Conservation (phyloP, 2,797 vertebrate genomes). For the Apodemus agrarius region DNA sequence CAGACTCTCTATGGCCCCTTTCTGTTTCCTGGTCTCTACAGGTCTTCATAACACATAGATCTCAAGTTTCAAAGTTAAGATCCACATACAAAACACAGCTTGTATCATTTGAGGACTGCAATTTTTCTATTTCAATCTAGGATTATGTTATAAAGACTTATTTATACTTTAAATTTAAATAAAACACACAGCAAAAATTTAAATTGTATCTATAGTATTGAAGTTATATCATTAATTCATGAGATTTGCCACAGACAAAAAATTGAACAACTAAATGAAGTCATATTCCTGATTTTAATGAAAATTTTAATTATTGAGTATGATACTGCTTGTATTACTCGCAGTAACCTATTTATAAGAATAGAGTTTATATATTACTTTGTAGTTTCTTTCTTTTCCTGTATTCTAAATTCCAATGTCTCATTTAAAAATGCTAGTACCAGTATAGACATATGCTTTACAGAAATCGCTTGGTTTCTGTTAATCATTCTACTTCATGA, state of each 20-base stretch:
- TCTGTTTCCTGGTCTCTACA: background rate
- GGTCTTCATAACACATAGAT: background rate
- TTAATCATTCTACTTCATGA: background rate
- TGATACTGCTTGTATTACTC: constrained; percentile 82
- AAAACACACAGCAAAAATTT: constrained; percentile 77
- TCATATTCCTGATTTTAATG: constrained; percentile 75
- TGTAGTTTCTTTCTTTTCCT: constrained; percentile 51
- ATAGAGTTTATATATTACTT: constrained; percentile 63
- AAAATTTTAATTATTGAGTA: constrained; percentile 77
- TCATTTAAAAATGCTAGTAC: constrained; percentile 4
- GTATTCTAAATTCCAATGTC: background rate
- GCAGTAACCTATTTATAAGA: constrained; percentile 76
- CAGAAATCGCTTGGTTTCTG: background rate
- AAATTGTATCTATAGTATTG: constrained; percentile 78
- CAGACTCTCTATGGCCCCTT: rapidly evolving
- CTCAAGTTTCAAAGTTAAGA: background rate
- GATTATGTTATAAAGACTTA: constrained; percentile 82
- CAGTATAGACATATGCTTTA: constrained; percentile 51
- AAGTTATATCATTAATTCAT: constrained; percentile 85
- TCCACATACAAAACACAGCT: background rate
- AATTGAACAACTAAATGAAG: constrained; percentile 80
- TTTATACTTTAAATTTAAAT: constrained; percentile 80
- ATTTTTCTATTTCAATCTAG: constrained; percentile 73
- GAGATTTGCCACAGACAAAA: constrained; percentile 77
- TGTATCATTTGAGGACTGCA: background rate